These are phyloP conservation scores for Prinia subflava DNA, from an alignment of 2,113 vertebrate genomes.

Conservation along the genomic window DNA sequence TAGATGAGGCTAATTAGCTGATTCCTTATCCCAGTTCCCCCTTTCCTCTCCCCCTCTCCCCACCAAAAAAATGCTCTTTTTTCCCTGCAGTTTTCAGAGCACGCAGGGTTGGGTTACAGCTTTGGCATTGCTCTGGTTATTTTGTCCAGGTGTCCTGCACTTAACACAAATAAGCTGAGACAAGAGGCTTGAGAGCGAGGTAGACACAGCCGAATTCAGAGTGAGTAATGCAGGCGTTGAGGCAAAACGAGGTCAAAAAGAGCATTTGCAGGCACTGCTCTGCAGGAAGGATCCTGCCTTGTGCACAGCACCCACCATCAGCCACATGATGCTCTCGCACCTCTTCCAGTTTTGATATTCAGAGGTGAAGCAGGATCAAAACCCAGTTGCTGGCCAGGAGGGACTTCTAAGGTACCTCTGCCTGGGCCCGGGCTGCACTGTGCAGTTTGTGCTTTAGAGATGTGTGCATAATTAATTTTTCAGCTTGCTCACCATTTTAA, in stretches of 20 bases:
- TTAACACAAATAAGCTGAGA: constrained; percentile 68
- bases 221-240: constrained; percentile 30
- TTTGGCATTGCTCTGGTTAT: constrained; percentile 59
- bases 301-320: not conserved
- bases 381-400: not conserved
- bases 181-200: constrained; percentile 36
- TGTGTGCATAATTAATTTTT: constrained; percentile 49
- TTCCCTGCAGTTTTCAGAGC: constrained; percentile 35
- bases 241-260: constrained; percentile 36
- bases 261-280: not conserved
- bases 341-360: not conserved
- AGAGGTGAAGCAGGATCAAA: not conserved
- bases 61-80: not conserved
- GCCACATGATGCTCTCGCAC: not conserved
- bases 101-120: constrained; percentile 41
- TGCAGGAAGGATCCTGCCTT: not conserved
- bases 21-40: constrained; percentile 41
- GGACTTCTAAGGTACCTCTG: not conserved
- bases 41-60: not conserved
- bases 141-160: constrained; percentile 60
- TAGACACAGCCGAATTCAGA: constrained; percentile 57
- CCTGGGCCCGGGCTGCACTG: not conserved
- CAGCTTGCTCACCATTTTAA: constrained; percentile 23
- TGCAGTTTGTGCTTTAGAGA: not conserved
- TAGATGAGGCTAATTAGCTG: constrained; percentile 75